Evolutionary conservation across 2,797 vertebrate species (phyloP).

Genomic region (Benthosema pterotum): DNA sequence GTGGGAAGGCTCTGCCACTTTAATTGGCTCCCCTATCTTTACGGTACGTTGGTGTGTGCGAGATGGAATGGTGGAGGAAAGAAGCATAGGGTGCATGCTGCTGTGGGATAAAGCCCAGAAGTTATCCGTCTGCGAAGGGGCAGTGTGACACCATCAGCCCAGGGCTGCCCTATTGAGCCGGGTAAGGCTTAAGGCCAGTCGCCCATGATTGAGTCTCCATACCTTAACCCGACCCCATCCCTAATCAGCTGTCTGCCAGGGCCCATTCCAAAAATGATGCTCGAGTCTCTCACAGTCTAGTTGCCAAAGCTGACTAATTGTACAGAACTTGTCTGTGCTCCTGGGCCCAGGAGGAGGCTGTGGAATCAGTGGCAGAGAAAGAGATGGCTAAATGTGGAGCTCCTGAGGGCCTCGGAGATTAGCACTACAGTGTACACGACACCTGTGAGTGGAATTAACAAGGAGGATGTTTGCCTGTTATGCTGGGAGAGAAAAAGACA

Average conservation of each 20-base stretch:
- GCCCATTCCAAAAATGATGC: slow-evolving; percentile 16
- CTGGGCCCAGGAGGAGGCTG: slow-evolving; percentile 18
- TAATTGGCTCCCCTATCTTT: slow-evolving; percentile 56
- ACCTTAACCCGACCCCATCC: slow-evolving; percentile 39
- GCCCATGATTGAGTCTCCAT: slow-evolving; percentile 43
- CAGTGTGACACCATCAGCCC: slow-evolving; percentile 59
- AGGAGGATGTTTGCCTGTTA: slow-evolving; percentile 9
- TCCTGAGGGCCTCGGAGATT: slow-evolving; percentile 22
- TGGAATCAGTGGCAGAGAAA: slow-evolving; percentile 18
- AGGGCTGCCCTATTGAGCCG: slow-evolving; percentile 44
- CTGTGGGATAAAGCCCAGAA: slow-evolving; percentile 54
- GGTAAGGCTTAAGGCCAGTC: slow-evolving; percentile 44
- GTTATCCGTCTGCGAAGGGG: slow-evolving; percentile 62
- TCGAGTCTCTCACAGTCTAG: slow-evolving; percentile 21
- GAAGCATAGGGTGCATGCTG: slow-evolving; percentile 22
- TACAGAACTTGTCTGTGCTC: slow-evolving; percentile 6
- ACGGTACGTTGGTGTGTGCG: slow-evolving; percentile 21
- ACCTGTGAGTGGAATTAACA: slow-evolving; percentile 18
- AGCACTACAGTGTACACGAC: neutral
- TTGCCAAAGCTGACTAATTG: slow-evolving; percentile 7
- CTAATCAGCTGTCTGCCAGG: slow-evolving; percentile 7
- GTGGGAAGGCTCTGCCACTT: slow-evolving; percentile 12
- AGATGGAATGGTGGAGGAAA: slow-evolving; percentile 29
- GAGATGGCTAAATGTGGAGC: slow-evolving; percentile 26
- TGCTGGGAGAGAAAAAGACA: slow-evolving; percentile 16